Evolutionary conservation across 1,140 invertebrate species (phyloP), one percentile per base, ranked within the genome.

Genomic region (Caenorhabditis brenneri): DNA sequence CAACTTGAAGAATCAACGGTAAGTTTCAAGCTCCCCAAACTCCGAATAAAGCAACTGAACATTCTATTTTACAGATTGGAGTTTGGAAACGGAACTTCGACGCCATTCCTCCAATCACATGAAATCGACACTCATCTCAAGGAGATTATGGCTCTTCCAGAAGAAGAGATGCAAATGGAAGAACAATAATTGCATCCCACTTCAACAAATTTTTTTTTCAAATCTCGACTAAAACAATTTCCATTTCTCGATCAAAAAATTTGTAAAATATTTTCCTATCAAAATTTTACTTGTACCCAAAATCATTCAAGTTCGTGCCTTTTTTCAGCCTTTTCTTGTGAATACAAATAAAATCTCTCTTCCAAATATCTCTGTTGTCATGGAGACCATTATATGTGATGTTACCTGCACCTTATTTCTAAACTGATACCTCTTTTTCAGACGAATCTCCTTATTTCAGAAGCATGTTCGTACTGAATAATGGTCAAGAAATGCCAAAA

Each of bases 1-100:
- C 88, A 96, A 99, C 91, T 92, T 99, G 81, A 95, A 96, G 89
- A 93, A 33, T 42, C 31, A 33, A 65, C 29, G 58, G 58, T 65
- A 65, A 27, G 53, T 51, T 51, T 55, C 49, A 46, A 46, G 16
- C 49, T 5, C 6, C 12, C 15, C 49, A 6, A 51, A 51, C 15
- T n/a, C n/a, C 49, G 15, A 16, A 22, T 19, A 6, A 2, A 29
- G n/a, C 29, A 12, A 46, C 58, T 65, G 36, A 65, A 36, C 2
- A 12, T 65, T 36, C 55, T 36, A 7, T 65, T 65, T 74, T 24
- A 19, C 15, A 42, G 65, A 12, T 74, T 74, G 36, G 65, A 74
- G n/a, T 74, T 74, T n/a, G 65, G 65, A 12, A 74, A 74, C 22
- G 65, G 65, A 9, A 74, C 65, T 10, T 42, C 65, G 10, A 74